Base-by-base conservation (phyloP, 1,140 invertebrate species). In the Dreissena rostriformis region DNA sequence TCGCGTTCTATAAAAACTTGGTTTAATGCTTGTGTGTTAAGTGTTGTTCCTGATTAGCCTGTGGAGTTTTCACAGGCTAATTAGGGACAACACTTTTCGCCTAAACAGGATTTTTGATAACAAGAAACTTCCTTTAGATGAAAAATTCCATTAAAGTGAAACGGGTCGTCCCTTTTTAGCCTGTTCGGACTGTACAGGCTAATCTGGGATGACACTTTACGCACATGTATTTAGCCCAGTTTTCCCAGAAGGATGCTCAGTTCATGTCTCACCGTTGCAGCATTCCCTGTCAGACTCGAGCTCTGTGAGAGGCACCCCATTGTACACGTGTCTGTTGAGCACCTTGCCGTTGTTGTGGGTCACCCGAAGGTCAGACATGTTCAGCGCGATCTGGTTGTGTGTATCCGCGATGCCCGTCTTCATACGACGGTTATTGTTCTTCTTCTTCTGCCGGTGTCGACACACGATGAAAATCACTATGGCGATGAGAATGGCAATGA, bases 401-500 rank as follows among this genome's bases (percentile, higher is more conserved):
- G 88, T 90, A 68, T 92, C 86, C 53, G 89, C 88, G 89, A 81
- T 90, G 84, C 77, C 88, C 66, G 91, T 93, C 63, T 91, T 90
- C 63, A 87, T 75, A 0, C 87, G 88, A 4, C 87, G 96, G 86
- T 96, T 96, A 91, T 96, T 96, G 95, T 96, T 95, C 74, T 94
- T 91, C 92, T 97, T 97, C 83, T 96, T 95, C 85, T 96, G 96
- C 67, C 96, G 94, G 90, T 96, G 94, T 39, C 96, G 94, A 10
- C 96, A 95, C 91, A 96, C 95, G 49, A 83, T 76, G 66, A 83
- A 75, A 92, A 97, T 96, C 87, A 97, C 96, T 24, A 97, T 94
- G 49, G 96, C 94, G 91, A 96, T 96, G 0, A 96, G 94, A 15
- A 97, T 95, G 22, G 96, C 95, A 1, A 96, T 94, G n/a, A 97